Base-by-base conservation (phyloP, 2,888 invertebrate species). In the Eupithecia vulgata region DNA sequence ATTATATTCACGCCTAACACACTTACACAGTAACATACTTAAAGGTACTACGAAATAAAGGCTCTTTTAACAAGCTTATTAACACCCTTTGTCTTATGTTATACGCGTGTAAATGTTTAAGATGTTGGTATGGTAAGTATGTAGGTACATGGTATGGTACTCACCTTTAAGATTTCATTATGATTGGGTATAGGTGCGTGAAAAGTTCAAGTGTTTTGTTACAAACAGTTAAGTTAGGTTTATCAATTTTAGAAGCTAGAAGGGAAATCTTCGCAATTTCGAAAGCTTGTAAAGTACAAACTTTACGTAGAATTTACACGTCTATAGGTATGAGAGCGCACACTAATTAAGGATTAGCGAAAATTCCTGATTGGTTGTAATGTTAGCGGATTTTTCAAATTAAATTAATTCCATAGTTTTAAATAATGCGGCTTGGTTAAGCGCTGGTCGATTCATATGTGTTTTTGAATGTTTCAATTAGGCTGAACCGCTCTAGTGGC, bases 1-100 rank as follows among this genome's bases (percentile, higher is more conserved):
- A 75, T 72, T 75, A 70, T 70, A 75, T 70, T 72, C 30, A 65
- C 40, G 67, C 25, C 52, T 57, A 57, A 70, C 70, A 25, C n/a
- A 35, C 62, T 17, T 62, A 37, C 5, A 34, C 34, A 1, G 34
- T 21, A 61, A 37, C n/a, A 64, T 64, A 64, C 6, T 10, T 45
- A 17, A 5, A n/a, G 37, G n/a, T 37, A 17, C n/a, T 64, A n/a
- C n/a, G 34, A n/a, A 12, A 61, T 57, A 25, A 57, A 57, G 57
- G 61, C 34, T 34, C n/a, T 64, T 35, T 64, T 64, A 64, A 64
- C 35, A 64, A 64, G 62, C 62, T 64, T 37, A 37, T 64, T 64
- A 64, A 37, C 62, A 64, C 62, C 62, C 37, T 64, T 21, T 64
- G 62, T 64, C 61, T 61, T 61, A 61, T 25, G 57, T 25, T 57